Evolutionary conservation across 2,888 invertebrate genomes (phyloP), one percentile per base, ranked within the genome.

Genomic region (Nomada hirtipes): DNA sequence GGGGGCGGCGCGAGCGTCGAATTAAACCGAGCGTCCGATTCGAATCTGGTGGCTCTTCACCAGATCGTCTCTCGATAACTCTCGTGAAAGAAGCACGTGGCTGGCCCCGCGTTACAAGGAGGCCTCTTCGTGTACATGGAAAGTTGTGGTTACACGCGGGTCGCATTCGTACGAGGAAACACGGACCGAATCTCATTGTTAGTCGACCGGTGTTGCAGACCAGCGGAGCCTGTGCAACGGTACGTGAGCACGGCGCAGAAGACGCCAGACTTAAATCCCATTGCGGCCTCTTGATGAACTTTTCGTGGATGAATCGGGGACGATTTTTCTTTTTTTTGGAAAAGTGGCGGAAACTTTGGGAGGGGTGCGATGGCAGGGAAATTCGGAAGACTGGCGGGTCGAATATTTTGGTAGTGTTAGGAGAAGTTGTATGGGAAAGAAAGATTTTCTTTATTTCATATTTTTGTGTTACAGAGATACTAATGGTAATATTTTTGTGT

Each of bases 141-240:
- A 83, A 86, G 71, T 79, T 69, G 69, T 53, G 61, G 53, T 47
- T 60, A 75, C 70, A 67, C 61, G 47, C 69, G 79, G 60, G 52
- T 64, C 64, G 78, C 76, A 63, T 79, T 65, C 69, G 68, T 71
- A 71, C 75, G 73, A 74, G 84, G 55, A 86, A 77, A 61, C 78
- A 29, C 60, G 65, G 73, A 50, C 59, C 13, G 65, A n/a, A 75
- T 60, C 52, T 86, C 86, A 86, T 86, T 86, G 80, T 74, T 84
- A 86, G 84, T 86, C 86, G 65, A 52, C 42, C 50, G 70, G 76
- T 76, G 76, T 36, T 79, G 76, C 68, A 47, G 69, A 47, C 76
- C 70, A 50, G 36, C 61, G 77, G 63, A 52, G 76, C n/a, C 44
- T 70, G 69, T 65, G 68, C 73, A 80, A 82, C 53, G 65, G 68